Conservation (phyloP, 2,113 vertebrate genomes). For the Alethe diademata region DNA sequence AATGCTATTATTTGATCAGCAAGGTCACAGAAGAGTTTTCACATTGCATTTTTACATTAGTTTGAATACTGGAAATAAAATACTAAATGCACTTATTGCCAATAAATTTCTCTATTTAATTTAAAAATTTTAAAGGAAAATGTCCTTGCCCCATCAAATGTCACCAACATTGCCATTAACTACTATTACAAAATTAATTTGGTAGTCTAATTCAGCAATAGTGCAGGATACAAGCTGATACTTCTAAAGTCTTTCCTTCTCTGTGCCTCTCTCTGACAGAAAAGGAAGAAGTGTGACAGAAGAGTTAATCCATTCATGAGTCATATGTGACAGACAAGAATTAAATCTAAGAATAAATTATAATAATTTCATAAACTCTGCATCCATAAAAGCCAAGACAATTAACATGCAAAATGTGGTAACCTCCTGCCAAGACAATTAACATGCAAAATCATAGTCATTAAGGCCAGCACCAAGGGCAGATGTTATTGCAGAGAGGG, state of each 20-base stretch:
- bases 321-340: constrained; percentile 40
- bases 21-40: neutral
- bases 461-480: neutral
- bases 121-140: neutral
- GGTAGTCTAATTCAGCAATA: neutral
- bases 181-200: neutral
- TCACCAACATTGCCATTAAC: neutral
- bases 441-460: constrained; percentile 27
- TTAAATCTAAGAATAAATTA: constrained; percentile 52
- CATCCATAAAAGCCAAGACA: constrained; percentile 17
- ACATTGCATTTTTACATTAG: neutral
- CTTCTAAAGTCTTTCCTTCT: neutral
- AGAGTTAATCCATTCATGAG: constrained; percentile 30
- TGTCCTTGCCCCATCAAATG: neutral
- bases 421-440: constrained; percentile 36
- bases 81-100: neutral
- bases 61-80: neutral
- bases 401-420: constrained; percentile 16
- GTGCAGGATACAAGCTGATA: neutral
- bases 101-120: neutral
- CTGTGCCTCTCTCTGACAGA: neutral
- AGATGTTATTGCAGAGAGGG: neutral
- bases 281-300: constrained; percentile 24
- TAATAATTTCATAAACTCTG: constrained; percentile 39
- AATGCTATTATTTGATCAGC: neutral